Percentiles rank a stretch among this genome's conserved stretches.
Evolutionary conservation across 2,888 invertebrate species (phyloP).

Genomic region (Palloptera scutellata): DNA sequence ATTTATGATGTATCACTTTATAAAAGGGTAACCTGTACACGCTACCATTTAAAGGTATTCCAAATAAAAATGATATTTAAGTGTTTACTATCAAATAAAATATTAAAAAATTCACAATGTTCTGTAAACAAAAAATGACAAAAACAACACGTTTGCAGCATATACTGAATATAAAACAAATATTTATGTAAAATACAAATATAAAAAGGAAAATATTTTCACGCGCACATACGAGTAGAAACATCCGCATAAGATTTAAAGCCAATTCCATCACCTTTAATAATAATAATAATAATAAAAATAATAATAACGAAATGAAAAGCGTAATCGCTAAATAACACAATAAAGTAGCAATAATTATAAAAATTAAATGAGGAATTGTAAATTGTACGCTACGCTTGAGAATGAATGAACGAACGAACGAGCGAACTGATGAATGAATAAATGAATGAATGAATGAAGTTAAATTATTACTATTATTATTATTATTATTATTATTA

Average conservation of each 20-base stretch:
- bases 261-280: conserved; percentile 24
- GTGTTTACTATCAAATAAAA: too few species aligned
- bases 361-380: conserved; percentile 54
- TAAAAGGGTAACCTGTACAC: too few species aligned
- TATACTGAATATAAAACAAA: too few species aligned
- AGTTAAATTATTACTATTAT: background rate
- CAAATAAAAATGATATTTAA: too few species aligned
- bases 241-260: conserved; percentile 47
- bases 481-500: background rate
- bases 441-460: background rate
- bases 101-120: too few species aligned
- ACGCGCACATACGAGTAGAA: conserved; percentile 22
- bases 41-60: too few species aligned
- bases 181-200: background rate
- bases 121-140: too few species aligned
- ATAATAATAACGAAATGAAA: conserved; percentile 13
- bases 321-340: conserved; percentile 59
- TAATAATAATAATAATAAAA: background rate
- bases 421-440: background rate
- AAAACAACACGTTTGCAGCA: too few species aligned
- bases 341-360: conserved; percentile 63
- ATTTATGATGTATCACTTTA: too few species aligned
- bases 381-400: conserved; percentile 19
- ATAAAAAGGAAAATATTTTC: conserved; percentile 10
- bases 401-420: background rate